Conservation (phyloP, 1,140 invertebrate genomes). For the Trachymyrmex cornetzi region DNA sequence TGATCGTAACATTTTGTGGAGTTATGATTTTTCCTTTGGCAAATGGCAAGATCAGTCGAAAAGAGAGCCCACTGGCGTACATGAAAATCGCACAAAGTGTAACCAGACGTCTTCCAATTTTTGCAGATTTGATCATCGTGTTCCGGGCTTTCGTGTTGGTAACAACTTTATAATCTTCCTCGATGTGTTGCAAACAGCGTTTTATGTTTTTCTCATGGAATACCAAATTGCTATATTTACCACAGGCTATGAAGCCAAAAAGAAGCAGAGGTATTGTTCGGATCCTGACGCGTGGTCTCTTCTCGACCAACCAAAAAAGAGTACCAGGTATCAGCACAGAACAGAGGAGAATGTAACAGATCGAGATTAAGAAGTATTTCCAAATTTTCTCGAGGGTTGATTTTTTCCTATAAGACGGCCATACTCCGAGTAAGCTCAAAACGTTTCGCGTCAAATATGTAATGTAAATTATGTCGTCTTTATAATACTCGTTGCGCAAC, state of each 20-base stretch:
- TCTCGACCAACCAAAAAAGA: constrained; percentile 8
- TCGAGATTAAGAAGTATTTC: too few species aligned
- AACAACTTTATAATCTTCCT: constrained; percentile 74
- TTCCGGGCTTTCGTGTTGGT: constrained; percentile 5
- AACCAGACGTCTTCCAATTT: constrained; percentile 69
- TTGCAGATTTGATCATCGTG: constrained; percentile 72
- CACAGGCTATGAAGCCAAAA: constrained; percentile 74
- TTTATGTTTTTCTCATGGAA: constrained; percentile 67
- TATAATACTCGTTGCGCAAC: constrained; percentile 16
- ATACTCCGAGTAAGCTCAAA: not conserved
- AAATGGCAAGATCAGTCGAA: constrained; percentile 74
- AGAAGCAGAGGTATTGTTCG: constrained; percentile 71
- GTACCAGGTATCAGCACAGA: constrained; percentile 4
- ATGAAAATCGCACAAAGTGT: constrained; percentile 74
- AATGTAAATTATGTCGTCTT: constrained; percentile 42
- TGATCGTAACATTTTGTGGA: constrained; percentile 59
- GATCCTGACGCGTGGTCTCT: constrained; percentile 40
- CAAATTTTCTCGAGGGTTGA: too few species aligned
- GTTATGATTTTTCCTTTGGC: constrained; percentile 30
- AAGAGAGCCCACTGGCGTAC: constrained; percentile 78
- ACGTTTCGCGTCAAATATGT: constrained; percentile 22
- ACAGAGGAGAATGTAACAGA: too few species aligned
- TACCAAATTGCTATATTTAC: constrained; percentile 74
- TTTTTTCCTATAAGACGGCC: too few species aligned
- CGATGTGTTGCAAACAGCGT: constrained; percentile 74